A percentile compares a stretch with the other conserved stretches of the same genome.
These are phyloP conservation scores for Aculops lycopersici DNA, from an alignment of 1,140 invertebrate species.

Conservation along the genomic window DNA sequence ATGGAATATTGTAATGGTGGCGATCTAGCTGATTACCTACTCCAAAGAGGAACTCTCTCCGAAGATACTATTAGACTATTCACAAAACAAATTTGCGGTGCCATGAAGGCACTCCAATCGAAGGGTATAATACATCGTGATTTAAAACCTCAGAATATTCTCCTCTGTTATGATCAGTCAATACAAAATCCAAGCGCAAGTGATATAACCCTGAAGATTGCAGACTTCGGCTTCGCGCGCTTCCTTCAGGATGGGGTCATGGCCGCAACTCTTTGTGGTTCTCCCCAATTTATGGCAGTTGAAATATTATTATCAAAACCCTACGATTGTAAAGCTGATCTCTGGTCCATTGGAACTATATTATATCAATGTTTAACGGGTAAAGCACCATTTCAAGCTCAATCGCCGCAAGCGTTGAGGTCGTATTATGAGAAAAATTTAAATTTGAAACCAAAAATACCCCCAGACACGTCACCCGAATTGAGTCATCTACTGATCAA, in stretches of 20 bases:
- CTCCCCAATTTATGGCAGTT: slow-evolving; percentile 96
- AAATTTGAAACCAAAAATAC: slow-evolving; percentile 84
- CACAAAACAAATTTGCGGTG: slow-evolving; percentile 64
- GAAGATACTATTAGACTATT: slow-evolving; percentile 87
- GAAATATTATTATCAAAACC: slow-evolving; percentile 98
- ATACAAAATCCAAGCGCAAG: slow-evolving; percentile 39
- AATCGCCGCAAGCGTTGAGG: slow-evolving; percentile 88
- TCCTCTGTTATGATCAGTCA: slow-evolving; percentile 35
- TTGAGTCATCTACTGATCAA: slow-evolving; percentile 42
- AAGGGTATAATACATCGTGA: slow-evolving; percentile 96
- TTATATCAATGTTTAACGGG: slow-evolving; percentile 94
- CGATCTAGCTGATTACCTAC: slow-evolving; percentile 83
- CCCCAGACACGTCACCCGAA: slow-evolving; percentile 55
- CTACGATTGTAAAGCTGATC: slow-evolving; percentile 91
- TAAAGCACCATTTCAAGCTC: slow-evolving; percentile 83
- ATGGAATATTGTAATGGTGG: slow-evolving; percentile 99
- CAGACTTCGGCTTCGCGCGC: slow-evolving; percentile 96
- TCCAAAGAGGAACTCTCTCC: slow-evolving; percentile 63
- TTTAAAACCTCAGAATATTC: slow-evolving; percentile 87
- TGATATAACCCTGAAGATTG: slow-evolving; percentile 57
- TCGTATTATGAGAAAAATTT: slow-evolving; percentile 82
- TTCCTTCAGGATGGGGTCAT: slow-evolving; percentile 93
- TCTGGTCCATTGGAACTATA: slow-evolving; percentile 95
- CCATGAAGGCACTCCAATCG: slow-evolving; percentile 73
- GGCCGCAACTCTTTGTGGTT: slow-evolving; percentile 94